A percentile compares a stretch with the other conserved stretches of the same genome.
phyloP scores from a whole-genome alignment of 2,113 vertebrate species.

The Opisthocomus hoazin region DNA sequence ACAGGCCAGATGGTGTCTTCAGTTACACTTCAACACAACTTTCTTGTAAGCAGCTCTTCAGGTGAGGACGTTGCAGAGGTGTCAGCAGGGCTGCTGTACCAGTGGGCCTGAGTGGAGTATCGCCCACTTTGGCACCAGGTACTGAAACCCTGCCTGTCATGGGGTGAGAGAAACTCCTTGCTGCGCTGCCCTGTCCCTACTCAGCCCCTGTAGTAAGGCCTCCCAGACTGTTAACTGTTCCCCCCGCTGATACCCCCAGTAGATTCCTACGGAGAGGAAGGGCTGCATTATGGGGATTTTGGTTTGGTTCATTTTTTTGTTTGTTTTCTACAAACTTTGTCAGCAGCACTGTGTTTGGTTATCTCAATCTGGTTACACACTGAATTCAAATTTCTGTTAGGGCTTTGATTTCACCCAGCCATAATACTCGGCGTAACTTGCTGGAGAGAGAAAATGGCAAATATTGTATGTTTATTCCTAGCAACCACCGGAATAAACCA shows the following conservation, averaged over 20 bases:
- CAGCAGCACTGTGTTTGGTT: not conserved
- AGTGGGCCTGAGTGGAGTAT: not conserved
- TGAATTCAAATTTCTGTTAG: not conserved
- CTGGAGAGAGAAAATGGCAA: not conserved
- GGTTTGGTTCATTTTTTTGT: rapidly evolving
- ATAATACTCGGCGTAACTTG: rapidly evolving
- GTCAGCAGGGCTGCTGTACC: not conserved
- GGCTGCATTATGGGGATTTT: not conserved
- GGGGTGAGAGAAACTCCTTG: not conserved
- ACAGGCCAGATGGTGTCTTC: not conserved
- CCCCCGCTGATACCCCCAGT: no score
- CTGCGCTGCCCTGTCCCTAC: not conserved
- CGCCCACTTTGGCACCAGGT: not conserved
- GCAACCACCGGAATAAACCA: not conserved
- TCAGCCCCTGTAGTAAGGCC: not conserved
- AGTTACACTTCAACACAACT: not conserved
- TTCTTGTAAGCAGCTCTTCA: not conserved
- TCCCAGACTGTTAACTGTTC: not conserved
- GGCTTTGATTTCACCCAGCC: not conserved
- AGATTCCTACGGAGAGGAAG: not conserved
- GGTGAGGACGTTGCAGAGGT: not conserved
- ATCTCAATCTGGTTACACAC: not conserved
- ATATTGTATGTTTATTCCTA: not conserved
- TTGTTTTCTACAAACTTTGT: not conserved
- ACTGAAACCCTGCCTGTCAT: not conserved